Conservation (phyloP, 2,113 vertebrate genomes). For the Erpornis zantholeuca region DNA sequence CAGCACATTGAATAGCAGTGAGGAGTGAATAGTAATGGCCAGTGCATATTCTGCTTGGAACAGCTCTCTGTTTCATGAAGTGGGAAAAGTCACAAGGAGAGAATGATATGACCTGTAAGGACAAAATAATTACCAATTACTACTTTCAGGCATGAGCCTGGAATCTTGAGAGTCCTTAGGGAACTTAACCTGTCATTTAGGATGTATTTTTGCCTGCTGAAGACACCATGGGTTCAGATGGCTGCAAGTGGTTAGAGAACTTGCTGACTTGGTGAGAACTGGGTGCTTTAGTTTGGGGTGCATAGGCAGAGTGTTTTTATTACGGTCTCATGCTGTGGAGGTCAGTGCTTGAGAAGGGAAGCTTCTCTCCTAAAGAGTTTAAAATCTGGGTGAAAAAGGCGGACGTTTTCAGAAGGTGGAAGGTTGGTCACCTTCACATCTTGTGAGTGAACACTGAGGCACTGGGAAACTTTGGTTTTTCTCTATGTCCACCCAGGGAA, state of each 20-base stretch:
- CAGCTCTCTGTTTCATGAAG: not conserved
- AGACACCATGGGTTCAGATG: not conserved
- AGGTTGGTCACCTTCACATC: not conserved
- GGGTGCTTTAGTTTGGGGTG: not conserved
- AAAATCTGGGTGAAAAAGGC: not conserved
- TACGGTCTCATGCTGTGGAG: accelerated
- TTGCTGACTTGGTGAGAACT: not conserved
- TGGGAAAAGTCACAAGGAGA: not conserved
- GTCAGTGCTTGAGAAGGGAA: not conserved
- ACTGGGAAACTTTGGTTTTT: not conserved
- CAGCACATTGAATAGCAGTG: accelerated
- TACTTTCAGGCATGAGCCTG: not conserved
- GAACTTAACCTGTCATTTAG: not conserved
- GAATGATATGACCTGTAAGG: not conserved
- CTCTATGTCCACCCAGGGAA: not conserved
- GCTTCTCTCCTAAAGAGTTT: not conserved
- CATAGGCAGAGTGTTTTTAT: not conserved
- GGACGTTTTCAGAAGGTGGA: not conserved
- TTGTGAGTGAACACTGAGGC: not conserved
- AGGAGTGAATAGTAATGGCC: not conserved
- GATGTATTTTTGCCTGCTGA: not conserved
- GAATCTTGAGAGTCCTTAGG: not conserved
- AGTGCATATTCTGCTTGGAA: not conserved
- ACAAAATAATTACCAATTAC: not conserved
- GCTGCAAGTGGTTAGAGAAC: not conserved